Evolutionary conservation across 2,797 vertebrate species (phyloP).

Genomic region (Alauda arvensis): DNA sequence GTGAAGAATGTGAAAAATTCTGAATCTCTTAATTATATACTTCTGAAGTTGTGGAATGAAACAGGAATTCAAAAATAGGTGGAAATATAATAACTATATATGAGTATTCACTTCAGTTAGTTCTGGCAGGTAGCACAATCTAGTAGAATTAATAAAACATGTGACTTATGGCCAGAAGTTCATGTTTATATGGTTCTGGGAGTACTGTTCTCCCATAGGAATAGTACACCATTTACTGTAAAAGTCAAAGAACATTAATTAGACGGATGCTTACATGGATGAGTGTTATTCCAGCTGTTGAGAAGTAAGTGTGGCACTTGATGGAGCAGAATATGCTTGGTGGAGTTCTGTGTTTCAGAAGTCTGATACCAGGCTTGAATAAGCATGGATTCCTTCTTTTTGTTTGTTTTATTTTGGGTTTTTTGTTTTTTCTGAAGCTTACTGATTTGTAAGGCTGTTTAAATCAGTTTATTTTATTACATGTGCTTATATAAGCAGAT

Average conservation of each 20-base stretch:
- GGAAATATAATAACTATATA: not conserved
- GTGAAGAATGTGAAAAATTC: not conserved
- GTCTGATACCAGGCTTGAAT: not conserved
- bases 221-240: not conserved
- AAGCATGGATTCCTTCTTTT: not conserved
- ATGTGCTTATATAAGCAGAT: not conserved
- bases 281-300: not conserved
- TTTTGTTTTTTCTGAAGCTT: not conserved
- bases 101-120: not conserved
- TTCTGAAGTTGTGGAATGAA: not conserved
- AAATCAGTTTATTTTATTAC: not conserved
- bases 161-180: not conserved
- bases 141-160: not conserved
- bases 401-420: too few relatives aligned
- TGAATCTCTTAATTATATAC: not conserved
- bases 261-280: not conserved
- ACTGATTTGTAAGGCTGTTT: not conserved
- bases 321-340: fast-evolving
- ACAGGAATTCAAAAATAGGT: not conserved
- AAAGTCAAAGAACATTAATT: not conserved
- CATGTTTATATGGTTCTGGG: not conserved
- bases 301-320: not conserved
- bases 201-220: not conserved
- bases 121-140: not conserved
- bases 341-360: not conserved